phyloP scores from a whole-genome alignment of 2,113 vertebrate genomes.

The Butorides virescens region DNA sequence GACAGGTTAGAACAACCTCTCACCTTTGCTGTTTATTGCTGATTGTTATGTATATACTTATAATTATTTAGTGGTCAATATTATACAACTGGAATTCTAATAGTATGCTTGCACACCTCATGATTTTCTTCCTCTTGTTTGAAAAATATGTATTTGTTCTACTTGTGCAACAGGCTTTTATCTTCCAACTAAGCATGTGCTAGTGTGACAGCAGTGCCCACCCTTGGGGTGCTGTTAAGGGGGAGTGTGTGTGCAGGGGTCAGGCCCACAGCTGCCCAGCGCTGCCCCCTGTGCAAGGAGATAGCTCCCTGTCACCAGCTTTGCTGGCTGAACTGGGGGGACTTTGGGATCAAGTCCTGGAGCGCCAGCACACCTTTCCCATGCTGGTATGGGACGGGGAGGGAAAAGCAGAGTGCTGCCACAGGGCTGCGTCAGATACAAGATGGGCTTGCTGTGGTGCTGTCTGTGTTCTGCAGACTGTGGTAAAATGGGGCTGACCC shows the following conservation, averaged over 20 bases:
- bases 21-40: background rate
- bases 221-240: no score
- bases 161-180: background rate
- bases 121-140: background rate
- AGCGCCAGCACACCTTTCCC: accelerated
- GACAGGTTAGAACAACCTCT: background rate
- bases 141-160: background rate
- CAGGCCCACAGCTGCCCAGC: background rate
- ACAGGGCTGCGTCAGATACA: accelerated
- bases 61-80: background rate
- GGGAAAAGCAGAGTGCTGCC: background rate
- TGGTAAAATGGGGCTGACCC: background rate
- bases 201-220: background rate
- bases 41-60: background rate
- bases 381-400: background rate
- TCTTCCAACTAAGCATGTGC: accelerated
- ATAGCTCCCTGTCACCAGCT: background rate
- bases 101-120: background rate
- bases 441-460: background rate
- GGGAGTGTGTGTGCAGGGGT: background rate
- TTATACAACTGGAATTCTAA: background rate
- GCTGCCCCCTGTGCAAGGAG: background rate
- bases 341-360: background rate
- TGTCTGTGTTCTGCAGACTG: background rate
- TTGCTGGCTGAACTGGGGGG: background rate